Conservation (phyloP, 2,113 vertebrate species). For the Phaethornis superciliosus region DNA sequence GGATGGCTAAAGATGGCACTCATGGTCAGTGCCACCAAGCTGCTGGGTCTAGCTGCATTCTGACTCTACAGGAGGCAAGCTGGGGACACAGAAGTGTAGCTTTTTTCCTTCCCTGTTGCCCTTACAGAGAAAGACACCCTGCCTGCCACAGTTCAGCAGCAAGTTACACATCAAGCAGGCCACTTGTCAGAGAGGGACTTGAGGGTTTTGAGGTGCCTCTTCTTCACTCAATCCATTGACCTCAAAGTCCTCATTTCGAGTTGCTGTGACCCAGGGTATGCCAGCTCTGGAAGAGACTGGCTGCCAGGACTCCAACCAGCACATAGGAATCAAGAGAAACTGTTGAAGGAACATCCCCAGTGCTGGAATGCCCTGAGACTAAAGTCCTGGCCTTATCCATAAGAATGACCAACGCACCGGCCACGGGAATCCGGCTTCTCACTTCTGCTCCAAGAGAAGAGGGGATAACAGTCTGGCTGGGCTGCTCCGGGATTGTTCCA, state of each 20-base stretch:
- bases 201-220: not conserved
- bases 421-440: slow-evolving; percentile 69
- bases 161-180: not conserved
- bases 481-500: slow-evolving; percentile 84
- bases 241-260: not conserved
- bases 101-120: not conserved
- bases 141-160: not conserved
- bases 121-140: not conserved
- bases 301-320: not conserved
- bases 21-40: not conserved
- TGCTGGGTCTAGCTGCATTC: not conserved
- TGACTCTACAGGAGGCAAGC: not conserved
- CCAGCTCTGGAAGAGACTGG: not conserved
- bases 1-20: not conserved
- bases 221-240: not conserved
- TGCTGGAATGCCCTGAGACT: no score
- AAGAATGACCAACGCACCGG: slow-evolving; percentile 41
- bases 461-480: slow-evolving; percentile 74
- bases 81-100: not conserved
- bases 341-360: not conserved
- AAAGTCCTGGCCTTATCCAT: not conserved
- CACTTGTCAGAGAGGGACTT: not conserved
- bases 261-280: not conserved
- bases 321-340: not conserved
- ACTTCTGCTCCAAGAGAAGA: slow-evolving; percentile 74